Base-by-base conservation (phyloP, 1,140 invertebrate species). In the Eumaeus atala region DNA sequence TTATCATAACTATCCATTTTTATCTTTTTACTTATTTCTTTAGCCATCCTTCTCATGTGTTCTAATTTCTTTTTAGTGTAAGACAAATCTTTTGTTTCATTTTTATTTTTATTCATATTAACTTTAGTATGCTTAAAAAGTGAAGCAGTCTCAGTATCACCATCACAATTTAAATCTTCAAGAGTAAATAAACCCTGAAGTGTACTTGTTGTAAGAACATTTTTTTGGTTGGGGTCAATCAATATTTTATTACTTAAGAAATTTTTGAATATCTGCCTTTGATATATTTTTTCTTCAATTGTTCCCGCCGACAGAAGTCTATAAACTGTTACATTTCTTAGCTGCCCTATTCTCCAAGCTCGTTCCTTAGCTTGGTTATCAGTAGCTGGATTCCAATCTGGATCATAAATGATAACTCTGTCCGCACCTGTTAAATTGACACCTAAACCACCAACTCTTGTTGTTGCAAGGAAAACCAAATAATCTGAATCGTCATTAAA, bases 221-320 rank as follows among this genome's bases (percentile, higher is more conserved):
- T 91, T 61, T 95, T 92, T 76, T 98, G 97, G 66, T 94, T 94
- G 11, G 97, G 97, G 89, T 99, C 95, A 74, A 97, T 93, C 35
- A 99, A 89, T 48, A 99, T 93, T 85, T 95, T 93, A 82, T 98
- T 98, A 18, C 95, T 95, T 17, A 99, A 84, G 67, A 98, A 95
- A 78, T 98, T 93, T 87, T 99, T 99, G 86, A 97, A 99, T 56
- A 99, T 96, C 91, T 99, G 97, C 59, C 95, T 89, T 74, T 97
- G 96, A 84, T 97, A 97, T 62, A 93, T 92, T 81, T 94, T n/a
- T 89, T 98, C 96, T 89, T 98, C 96, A 54, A 98, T 96, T 1
- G 96, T 97, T 53, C 96, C 96, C 51, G 95, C 93, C 33, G 95
- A 95, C 17, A 97, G 89, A 14, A 95, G 89, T 77, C 96, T 89